Base-by-base conservation (phyloP, 2,797 vertebrate genomes). In the Gambelia wislizenii region DNA sequence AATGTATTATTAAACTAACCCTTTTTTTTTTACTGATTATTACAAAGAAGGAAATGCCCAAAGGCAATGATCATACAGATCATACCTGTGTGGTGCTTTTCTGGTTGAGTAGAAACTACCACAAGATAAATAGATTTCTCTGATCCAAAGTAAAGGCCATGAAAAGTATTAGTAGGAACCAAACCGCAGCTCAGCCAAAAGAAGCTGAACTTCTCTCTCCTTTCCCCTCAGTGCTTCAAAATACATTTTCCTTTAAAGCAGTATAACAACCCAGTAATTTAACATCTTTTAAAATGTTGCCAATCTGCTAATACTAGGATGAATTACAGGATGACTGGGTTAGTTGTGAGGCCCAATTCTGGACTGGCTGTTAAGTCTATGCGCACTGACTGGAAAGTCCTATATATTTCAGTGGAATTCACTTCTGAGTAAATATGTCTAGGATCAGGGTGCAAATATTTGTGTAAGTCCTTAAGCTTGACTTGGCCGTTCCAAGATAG, bases 21-120 rank as follows among this genome's bases (percentile, higher is more conserved):
- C 6, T 49, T 49, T 49, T 49, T 49, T 49, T 49, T 49, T 49
- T 49, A 4, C 8, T 49, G 4, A 7, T 59, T 59, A 59, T 22
- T 59, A 2, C 25, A 80, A 7, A 61, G 67, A 89, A 86, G 76
- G 84, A 85, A 87, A 87, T 85, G 49, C 8, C 69, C 61, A 9
- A 25, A 77, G 56, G 33, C 85, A 18, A 20, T 36, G 42, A 20
- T 88, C 64, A 33, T 61, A 33, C 76, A 54, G 75, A 42, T n/a
- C 42, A 9, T 59, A 47, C 61, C 74, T 89, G 36, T 27, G 70
- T 42, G 36, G 36, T 20, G 70, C 77, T 56, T 79, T 81, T 52
- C 56, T 75, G 54, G 39, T 4, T 42, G n/a, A 20, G 14, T 87
- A 78, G 79, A 78, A 90, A 79, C 33, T 39, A 22, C 42, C 44